Conservation (phyloP, 2,113 vertebrate species). For the Gymnocephalus cernua region DNA sequence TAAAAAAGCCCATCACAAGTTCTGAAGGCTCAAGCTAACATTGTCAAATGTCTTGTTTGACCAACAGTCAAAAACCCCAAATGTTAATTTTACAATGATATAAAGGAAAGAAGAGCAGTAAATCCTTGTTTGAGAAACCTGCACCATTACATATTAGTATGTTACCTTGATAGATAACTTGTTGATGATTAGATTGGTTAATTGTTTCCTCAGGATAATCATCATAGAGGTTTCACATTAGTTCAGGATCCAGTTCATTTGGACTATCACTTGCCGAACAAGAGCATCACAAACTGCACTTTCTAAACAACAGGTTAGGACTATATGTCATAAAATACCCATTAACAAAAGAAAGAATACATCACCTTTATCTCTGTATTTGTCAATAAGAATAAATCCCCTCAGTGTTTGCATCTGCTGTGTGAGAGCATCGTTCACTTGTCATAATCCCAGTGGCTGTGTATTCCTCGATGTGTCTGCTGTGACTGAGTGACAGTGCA, state of each 20-base stretch:
- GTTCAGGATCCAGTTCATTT: background rate
- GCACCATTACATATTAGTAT: background rate
- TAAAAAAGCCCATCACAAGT: background rate
- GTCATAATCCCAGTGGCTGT: conserved; percentile 69
- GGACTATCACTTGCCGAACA: conserved; percentile 5
- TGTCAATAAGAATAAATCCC: conserved; percentile 42
- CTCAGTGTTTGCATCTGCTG: conserved; percentile 20
- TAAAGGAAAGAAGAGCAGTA: background rate
- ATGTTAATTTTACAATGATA: background rate
- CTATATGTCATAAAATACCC: background rate
- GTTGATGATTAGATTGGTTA: background rate
- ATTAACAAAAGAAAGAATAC: conserved; percentile 22
- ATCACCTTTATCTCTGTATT: conserved; percentile 61
- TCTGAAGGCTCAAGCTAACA: background rate
- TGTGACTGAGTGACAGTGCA: conserved; percentile 72
- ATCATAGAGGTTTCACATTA: background rate
- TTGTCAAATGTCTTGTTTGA: background rate
- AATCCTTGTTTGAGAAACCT: background rate
- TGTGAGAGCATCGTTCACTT: conserved; percentile 14
- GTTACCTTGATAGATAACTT: background rate
- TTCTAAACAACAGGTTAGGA: conserved; percentile 8
- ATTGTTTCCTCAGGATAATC: background rate
- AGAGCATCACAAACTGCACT: background rate
- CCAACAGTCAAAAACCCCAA: background rate
- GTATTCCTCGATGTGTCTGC: conserved; percentile 60